Evolutionary conservation across 2,797 vertebrate species (phyloP), one percentile per base, ranked within the genome.

Genomic region (Cryptoprocta ferox): DNA sequence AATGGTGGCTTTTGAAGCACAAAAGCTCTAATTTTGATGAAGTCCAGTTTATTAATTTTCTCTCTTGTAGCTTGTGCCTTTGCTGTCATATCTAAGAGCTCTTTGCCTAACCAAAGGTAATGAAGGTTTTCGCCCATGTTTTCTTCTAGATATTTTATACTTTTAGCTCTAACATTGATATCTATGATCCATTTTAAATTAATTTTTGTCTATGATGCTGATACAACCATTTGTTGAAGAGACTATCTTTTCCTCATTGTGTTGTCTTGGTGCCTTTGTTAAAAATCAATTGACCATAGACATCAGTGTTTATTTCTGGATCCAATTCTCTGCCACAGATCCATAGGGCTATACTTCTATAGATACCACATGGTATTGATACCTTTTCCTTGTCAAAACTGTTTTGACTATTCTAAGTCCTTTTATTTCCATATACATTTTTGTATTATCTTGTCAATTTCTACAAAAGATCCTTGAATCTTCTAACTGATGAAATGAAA

Each of bases 371-470:
- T 39, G 68, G 14, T 48, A 45, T 88, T 82, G 30, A 88, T 70
- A 85, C 3, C 48, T 24, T 78, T 50, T 89, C 37, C 71, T 89
- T 71, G 89, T 79, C 30, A 79, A 48, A 96, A 68, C 63, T 73
- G 1, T 71, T 93, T 82, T 63, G 21, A 68, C 16, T 95, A 16
- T 93, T 71, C 10, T 65, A 94, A 18, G n/a, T 76, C 56, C 45
- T 66, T 91, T 89, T 13, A 79, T 93, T 89, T 79, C 1, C 45
- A 90, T 53, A 70, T 92, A 83, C 50, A 96, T 80, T 39, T 94
- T 89, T 80, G 19, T 32, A 50, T 70, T 78, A 53, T 80, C n/a
- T 87, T 94, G 18, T 65, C 71, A 79, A 28, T 91, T 96, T 96
- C 85, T 56, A 71, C 10, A 82, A 73, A 42, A 37, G 78, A 79